Evolutionary conservation across 2,797 vertebrate genomes (phyloP), one percentile per base, ranked within the genome.

Genomic region (Arrhamphus sclerolepis): DNA sequence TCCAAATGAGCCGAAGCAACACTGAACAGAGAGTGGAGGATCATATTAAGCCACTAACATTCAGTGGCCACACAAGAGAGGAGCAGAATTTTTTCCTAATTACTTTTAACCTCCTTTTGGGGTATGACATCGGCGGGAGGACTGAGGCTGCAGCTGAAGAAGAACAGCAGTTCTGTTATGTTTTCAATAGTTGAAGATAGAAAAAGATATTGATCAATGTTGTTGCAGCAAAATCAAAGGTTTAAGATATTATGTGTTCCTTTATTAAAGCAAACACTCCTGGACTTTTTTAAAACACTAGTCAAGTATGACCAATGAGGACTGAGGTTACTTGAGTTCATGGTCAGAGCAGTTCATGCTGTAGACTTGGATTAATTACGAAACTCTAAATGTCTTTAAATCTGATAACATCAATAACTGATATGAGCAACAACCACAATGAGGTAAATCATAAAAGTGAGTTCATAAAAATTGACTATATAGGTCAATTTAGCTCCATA

Each of bases 21-120:
- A 60, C 44, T 53, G 61, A 72, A 52, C 52, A 59, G 66, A 72
- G 76, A 67, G 56, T 63, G 22, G 71, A 81, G 67, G 67, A 69
- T 80, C 56, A 46, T 40, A 64, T 77, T 65, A 66, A 76, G 70
- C 73, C 70, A 66, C 51, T 55, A 60, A 42, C 21, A 52, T 72
- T 80, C 61, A 55, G 50, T 38, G 34, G 34, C 13, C 34, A 38
- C 34, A 38, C 34, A 54, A 38, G 57, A 77, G 51, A 66, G 69
- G 64, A 81, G 66, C 66, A 54, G 31, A 38, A 59, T 78, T 39
- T 60, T 86, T 87, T 87, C 83, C 84, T 78, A 86, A 87, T 84
- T 62, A 71, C 77, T 58, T 60, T 50, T 68, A 82, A 81, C 66
- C 72, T 75, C 66, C 41, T 46, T 66, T 58, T 65, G 58, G 77